A percentile compares a stretch with the other conserved stretches of the same genome.
Evolutionary conservation across 2,888 invertebrate genomes (phyloP).

Genomic region (Oconnorella tubifera): DNA sequence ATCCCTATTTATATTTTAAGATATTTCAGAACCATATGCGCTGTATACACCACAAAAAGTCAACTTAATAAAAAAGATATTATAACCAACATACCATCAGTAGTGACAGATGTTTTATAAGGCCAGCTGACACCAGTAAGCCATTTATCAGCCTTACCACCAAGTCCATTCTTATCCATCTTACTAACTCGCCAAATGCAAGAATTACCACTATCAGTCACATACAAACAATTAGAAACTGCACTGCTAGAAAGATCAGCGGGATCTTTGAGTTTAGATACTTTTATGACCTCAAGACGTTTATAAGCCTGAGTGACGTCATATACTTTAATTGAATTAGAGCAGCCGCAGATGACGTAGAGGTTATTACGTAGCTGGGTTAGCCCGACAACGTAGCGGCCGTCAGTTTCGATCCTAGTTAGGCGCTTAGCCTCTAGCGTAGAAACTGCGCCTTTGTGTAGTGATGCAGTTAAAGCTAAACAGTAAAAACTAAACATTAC

Average conservation of each 20-base stretch:
- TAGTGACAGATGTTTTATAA: neutral
- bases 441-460: too few relatives aligned
- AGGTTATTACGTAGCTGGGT: neutral
- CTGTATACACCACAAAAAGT: neutral
- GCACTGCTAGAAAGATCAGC: neutral
- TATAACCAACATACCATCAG: neutral
- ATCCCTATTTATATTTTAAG: neutral
- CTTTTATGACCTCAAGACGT: neutral
- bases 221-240: slow-evolving; percentile 8
- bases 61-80: neutral
- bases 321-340: neutral
- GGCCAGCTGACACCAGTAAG: neutral
- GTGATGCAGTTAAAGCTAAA: too few relatives aligned
- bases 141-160: neutral
- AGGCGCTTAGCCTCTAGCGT: neutral
- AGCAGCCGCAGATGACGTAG: slow-evolving; percentile 12
- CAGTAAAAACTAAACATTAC: too few relatives aligned
- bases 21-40: neutral
- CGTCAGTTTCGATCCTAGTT: neutral
- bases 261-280: neutral
- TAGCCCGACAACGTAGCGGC: neutral
- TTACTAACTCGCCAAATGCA: slow-evolving; percentile 7
- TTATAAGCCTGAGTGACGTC: neutral
- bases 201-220: slow-evolving; percentile 2
- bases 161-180: neutral